Percentiles rank a stretch among this genome's conserved stretches.
These are phyloP conservation scores for Antechinus flavipes DNA, from an alignment of 2,113 vertebrate species.

Conservation along the genomic window DNA sequence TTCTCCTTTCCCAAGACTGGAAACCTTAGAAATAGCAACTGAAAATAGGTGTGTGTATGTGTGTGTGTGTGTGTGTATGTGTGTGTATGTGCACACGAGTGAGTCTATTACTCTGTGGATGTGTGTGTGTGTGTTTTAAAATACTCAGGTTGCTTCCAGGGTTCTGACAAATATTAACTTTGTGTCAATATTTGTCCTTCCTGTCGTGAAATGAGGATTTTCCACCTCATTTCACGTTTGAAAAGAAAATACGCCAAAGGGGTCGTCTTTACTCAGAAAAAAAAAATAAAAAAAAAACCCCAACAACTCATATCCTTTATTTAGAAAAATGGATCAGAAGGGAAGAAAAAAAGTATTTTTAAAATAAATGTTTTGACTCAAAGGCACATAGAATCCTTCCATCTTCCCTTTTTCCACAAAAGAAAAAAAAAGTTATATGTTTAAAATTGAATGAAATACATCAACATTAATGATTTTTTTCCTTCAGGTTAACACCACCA, in stretches of 20 bases:
- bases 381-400: constrained; percentile 81
- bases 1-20: not conserved
- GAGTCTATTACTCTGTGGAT: no score
- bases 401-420: constrained; percentile 73
- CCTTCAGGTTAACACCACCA: constrained; percentile 83
- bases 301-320: constrained; percentile 81
- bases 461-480: constrained; percentile 86
- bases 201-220: constrained; percentile 91
- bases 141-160: constrained; percentile 82
- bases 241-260: constrained; percentile 86
- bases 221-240: constrained; percentile 90
- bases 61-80: not conserved
- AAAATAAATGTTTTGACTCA: constrained; percentile 86
- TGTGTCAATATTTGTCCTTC: constrained; percentile 90
- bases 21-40: not conserved
- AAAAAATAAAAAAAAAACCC: constrained; percentile 54
- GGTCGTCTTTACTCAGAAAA: constrained; percentile 79
- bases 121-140: constrained; percentile 12
- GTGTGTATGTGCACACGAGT: no score
- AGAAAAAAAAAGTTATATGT: constrained; percentile 80
- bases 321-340: constrained; percentile 83
- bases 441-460: constrained; percentile 86
- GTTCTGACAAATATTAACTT: constrained; percentile 87
- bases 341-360: constrained; percentile 74
- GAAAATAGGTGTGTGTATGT: not conserved